A percentile compares a stretch with the other conserved stretches of the same genome.
Evolutionary conservation across 1,140 invertebrate genomes (phyloP).

Genomic region (Drosophila truncata): DNA sequence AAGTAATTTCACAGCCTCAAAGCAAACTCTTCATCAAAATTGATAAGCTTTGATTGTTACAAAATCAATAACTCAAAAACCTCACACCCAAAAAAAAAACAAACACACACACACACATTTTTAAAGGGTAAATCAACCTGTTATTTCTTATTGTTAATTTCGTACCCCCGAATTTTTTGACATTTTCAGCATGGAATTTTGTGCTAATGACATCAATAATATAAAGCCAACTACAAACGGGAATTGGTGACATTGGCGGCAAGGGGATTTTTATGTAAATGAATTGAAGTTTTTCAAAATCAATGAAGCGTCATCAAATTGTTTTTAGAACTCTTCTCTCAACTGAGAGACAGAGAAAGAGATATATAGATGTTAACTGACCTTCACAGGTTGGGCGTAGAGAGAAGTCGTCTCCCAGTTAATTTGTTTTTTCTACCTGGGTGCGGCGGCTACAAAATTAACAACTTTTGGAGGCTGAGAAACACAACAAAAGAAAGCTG

Average conservation of each 20-base stretch:
- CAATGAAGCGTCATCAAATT: slow-evolving; percentile 71
- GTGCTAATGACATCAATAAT: slow-evolving; percentile 60
- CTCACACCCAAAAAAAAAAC: background rate
- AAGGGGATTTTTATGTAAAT: slow-evolving; percentile 45
- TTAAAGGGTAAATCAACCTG: slow-evolving; percentile 28
- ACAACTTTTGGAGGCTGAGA: slow-evolving; percentile 62
- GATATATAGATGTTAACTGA: slow-evolving; percentile 20
- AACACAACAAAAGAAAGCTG: slow-evolving; percentile 73
- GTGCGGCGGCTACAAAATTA: slow-evolving; percentile 64
- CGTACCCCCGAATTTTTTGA: slow-evolving; percentile 39
- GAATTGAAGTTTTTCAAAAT: slow-evolving; percentile 50
- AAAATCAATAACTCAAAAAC: background rate
- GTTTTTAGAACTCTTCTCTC: slow-evolving; percentile 52
- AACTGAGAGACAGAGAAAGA: background rate
- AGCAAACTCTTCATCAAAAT: background rate
- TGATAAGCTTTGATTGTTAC: background rate
- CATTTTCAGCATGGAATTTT: slow-evolving; percentile 60
- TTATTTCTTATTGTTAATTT: slow-evolving; percentile 22
- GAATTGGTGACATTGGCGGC: slow-evolving; percentile 8
- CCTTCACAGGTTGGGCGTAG: slow-evolving; percentile 44
- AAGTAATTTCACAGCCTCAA: background rate
- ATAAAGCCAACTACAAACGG: slow-evolving; percentile 47
- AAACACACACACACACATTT: background rate
- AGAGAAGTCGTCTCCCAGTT: slow-evolving; percentile 14
- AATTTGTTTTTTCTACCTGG: slow-evolving; percentile 27